Conservation (phyloP, 1,140 invertebrate genomes). For the Trachymyrmex cornetzi region DNA sequence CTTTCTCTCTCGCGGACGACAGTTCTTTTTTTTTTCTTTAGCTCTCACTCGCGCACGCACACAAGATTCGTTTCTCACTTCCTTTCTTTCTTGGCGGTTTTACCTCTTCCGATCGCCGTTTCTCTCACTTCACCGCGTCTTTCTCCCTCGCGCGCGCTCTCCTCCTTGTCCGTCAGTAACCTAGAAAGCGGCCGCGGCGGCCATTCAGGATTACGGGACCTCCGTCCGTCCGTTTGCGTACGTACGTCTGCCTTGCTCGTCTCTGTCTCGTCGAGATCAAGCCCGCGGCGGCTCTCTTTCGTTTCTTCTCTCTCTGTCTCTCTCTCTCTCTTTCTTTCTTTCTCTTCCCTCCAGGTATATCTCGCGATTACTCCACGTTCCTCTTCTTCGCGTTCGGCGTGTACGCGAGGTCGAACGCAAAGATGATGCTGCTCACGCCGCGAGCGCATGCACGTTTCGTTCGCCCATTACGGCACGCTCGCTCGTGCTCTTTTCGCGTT, state of each 20-base stretch:
- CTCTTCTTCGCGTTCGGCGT: conserved; percentile 3
- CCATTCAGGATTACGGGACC: conserved; percentile 84
- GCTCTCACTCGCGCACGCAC: not conserved
- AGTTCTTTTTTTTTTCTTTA: not conserved
- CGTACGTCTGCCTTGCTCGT: conserved; percentile 72
- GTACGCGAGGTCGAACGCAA: conserved; percentile 24
- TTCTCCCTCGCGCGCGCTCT: not conserved
- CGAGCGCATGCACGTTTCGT: conserved; percentile 47
- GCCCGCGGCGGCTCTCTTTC: conserved; percentile 22
- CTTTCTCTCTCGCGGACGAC: not conserved
- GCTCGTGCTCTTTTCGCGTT: not conserved
- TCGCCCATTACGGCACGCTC: conserved; percentile 38
- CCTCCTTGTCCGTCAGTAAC: conserved; percentile 80
- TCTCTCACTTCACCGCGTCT: conserved; percentile 27
- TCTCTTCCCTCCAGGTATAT: too few relatives aligned
- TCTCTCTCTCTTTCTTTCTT: not conserved
- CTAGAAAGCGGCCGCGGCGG: conserved; percentile 82
- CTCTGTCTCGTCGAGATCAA: conserved; percentile 15
- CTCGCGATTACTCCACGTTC: not conserved
- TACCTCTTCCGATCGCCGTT: conserved; percentile 12
- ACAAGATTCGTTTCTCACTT: not conserved
- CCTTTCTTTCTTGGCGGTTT: not conserved
- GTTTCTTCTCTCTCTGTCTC: conserved; percentile 19
- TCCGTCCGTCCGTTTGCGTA: conserved; percentile 64
- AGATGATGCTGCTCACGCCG: conserved; percentile 50